A percentile compares a stretch with the other conserved stretches of the same genome.
phyloP scores from a whole-genome alignment of 1,140 invertebrate genomes.

The Saccostrea glomerata region DNA sequence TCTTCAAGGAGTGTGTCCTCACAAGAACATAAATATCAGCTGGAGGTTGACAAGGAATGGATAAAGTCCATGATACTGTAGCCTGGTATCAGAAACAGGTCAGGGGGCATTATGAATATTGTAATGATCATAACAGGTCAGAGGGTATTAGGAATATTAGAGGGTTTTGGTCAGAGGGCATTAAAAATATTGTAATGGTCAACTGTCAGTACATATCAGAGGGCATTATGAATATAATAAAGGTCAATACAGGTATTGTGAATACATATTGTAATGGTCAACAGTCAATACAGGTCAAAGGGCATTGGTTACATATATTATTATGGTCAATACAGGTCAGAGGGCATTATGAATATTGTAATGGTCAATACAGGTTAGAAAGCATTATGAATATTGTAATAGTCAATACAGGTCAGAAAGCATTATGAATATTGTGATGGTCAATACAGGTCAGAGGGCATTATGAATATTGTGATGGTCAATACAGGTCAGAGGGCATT shows the following conservation, averaged over 20 bases:
- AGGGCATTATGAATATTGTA: too few species aligned
- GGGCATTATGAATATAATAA: too few species aligned
- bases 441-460: not conserved
- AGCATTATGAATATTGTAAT: not conserved
- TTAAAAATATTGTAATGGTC: not conserved
- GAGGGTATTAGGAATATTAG: too few species aligned
- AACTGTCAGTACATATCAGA: not conserved
- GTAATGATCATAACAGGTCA: too few species aligned
- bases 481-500: too few species aligned
- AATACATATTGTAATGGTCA: too few species aligned
- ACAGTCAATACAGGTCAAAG: not conserved
- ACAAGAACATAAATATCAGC: not conserved
- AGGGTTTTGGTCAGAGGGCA: not conserved
- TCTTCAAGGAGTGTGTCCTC: not conserved
- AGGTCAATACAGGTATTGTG: too few species aligned
- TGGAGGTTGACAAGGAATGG: constrained; percentile 63
- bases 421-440: not conserved
- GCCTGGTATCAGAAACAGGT: constrained; percentile 74
- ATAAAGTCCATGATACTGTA: constrained; percentile 70
- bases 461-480: too few species aligned
- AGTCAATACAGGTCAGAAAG: too few species aligned
- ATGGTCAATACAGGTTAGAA: not conserved
- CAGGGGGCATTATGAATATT: too few species aligned
- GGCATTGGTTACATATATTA: not conserved
- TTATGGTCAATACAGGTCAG: too few species aligned